Conservation (phyloP, 2,797 vertebrate genomes). For the Rhincodon typus region DNA sequence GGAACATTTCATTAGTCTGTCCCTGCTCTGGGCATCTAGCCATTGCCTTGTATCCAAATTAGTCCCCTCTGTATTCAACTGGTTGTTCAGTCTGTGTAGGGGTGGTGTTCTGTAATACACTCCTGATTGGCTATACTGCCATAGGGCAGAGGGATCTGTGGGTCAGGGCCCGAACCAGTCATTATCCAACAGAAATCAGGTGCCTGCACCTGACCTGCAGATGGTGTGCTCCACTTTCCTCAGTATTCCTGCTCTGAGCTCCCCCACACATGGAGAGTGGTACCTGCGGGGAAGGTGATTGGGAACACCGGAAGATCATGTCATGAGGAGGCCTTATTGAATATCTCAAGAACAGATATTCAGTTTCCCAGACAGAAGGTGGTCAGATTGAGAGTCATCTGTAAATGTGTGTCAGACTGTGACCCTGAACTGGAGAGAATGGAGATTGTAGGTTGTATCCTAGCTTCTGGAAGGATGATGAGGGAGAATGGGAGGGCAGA, state of each 20-base stretch:
- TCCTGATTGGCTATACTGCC: background rate
- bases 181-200: background rate
- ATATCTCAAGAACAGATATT: background rate
- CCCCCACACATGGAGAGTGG: background rate
- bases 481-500: too few relatives aligned
- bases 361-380: too few relatives aligned
- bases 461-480: too few relatives aligned
- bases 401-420: background rate
- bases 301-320: background rate
- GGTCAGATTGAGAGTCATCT: too few relatives aligned
- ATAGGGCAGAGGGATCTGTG: background rate
- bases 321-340: background rate
- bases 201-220: background rate
- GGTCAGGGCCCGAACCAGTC: background rate
- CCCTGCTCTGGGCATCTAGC: background rate
- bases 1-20: background rate
- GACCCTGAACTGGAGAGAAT: background rate
- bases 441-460: background rate
- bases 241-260: background rate
- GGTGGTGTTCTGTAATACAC: background rate
- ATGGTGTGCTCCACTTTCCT: background rate
- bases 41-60: background rate
- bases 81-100: background rate
- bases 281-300: background rate
- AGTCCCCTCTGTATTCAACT: background rate